phyloP scores from a whole-genome alignment of 2,888 invertebrate genomes.

The Apodemia hepburni region DNA sequence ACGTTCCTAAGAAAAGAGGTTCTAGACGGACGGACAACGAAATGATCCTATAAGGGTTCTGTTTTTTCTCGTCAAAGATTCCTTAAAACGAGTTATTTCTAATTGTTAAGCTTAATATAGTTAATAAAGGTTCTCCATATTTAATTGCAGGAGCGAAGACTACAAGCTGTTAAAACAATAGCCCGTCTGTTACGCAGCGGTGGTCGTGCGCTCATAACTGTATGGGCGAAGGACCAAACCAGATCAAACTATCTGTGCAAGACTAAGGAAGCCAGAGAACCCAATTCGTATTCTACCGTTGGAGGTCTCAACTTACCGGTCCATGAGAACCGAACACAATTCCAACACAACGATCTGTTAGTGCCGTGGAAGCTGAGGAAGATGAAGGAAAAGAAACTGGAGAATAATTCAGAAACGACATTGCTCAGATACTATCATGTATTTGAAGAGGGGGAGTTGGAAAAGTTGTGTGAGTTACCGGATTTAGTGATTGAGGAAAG shows the following conservation, averaged over 20 bases:
- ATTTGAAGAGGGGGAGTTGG: conserved; percentile 91
- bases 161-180: conserved; percentile 88
- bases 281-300: conserved; percentile 39
- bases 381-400: conserved; percentile 46
- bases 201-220: conserved; percentile 93
- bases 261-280: conserved; percentile 35
- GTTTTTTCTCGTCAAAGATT: no score
- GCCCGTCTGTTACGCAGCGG: conserved; percentile 84
- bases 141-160: conserved; percentile 83
- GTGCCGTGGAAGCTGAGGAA: conserved; percentile 95
- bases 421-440: conserved; percentile 96
- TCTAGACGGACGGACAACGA: no score
- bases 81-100: no score
- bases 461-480: conserved; percentile 74
- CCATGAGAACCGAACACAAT: conserved; percentile 95
- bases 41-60: no score
- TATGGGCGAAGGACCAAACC: conserved; percentile 97
- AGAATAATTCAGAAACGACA: conserved; percentile 62
- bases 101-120: no score
- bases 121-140: neutral
- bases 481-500: conserved; percentile 80
- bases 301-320: conserved; percentile 82
- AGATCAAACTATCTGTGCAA: conserved; percentile 72
- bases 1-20: no score
- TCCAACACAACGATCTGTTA: conserved; percentile 93